Base-by-base conservation (phyloP, 2,888 invertebrate species). In the Seladonia tumulorum region DNA sequence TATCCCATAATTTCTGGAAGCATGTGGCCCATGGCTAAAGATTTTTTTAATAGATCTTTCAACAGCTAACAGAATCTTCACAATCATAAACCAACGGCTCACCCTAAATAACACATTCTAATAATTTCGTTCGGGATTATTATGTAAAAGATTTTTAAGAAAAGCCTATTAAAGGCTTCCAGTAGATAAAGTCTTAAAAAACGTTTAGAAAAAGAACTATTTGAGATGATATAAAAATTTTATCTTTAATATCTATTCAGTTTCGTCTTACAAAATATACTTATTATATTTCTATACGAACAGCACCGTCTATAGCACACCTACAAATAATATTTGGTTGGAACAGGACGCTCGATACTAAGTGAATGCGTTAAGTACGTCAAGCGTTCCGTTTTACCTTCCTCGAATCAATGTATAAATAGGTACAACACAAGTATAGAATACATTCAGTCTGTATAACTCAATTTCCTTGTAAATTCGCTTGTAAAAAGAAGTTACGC, bases 391-490 rank as follows among this genome's bases (percentile, higher is more conserved):
- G 49, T 42, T 73, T 66, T 22, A 10, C 22, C 12, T 68, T 45
- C 14, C 14, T 35, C 22, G 75, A 60, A 81, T 86, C 71, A 77
- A 53, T 35, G 47, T 63, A 75, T 71, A 86, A 78, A 73, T 75
- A 68, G 29, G 0, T 70, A 76, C 70, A 73, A 77, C 70, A 18
- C 47, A 29, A 63, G 39, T 76, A 81, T 42, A 76, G 72, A 76
- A 71, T 76, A 80, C 47, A 25, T 53, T 87, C 80, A 86, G 82
- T 82, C 87, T 83, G 45, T 76, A 63, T 42, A 79, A 79, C 70
- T 57, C 57, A 57, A 79, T 82, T 45, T 74, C 39, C 73, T 70
- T 66, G 76, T 72, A 82, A 79, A 78, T 47, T n/a, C 49, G 22
- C 25, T 79, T 49, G 18, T 82, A 78, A 22, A 71, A 63, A 25